Percentiles rank a stretch among this genome's conserved stretches.
Conservation (phyloP, 2,888 invertebrate genomes). For the Heliothis peltigera region DNA sequence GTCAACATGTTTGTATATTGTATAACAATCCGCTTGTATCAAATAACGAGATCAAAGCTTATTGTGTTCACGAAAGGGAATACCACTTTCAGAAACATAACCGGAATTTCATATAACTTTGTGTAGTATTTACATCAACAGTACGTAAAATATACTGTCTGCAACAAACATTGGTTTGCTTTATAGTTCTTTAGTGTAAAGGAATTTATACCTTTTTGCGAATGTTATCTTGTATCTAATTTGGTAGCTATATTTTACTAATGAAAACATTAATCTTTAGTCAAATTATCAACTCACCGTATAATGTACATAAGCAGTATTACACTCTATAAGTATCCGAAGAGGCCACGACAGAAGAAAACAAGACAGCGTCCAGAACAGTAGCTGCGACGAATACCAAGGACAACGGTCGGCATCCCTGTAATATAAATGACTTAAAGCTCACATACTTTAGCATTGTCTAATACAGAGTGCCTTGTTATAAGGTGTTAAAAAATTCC, state of each 20-base stretch:
- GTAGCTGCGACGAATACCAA: constrained; percentile 92
- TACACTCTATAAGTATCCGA: constrained; percentile 93
- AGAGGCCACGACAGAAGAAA: constrained; percentile 95
- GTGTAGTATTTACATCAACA: not conserved
- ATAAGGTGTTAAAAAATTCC: not conserved
- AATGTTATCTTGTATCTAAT: no score
- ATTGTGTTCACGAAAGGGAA: constrained; percentile 26
- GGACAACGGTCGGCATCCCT: constrained; percentile 89
- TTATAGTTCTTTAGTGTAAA: not conserved
- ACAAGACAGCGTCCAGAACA: constrained; percentile 94
- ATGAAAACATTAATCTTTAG: no score
- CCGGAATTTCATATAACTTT: not conserved
- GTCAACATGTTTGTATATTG: constrained; percentile 22
- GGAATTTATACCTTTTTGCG: no score
- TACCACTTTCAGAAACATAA: constrained; percentile 20
- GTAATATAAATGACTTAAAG: constrained; percentile 61
- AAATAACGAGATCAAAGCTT: constrained; percentile 48
- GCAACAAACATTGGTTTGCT: not conserved
- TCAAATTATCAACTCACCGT: constrained; percentile 92
- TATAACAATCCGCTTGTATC: constrained; percentile 34
- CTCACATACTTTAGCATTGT: constrained; percentile 31
- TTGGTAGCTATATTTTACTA: no score
- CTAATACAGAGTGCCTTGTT: not conserved
- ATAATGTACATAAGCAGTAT: constrained; percentile 95
- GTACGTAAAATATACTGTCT: not conserved